A percentile compares a stretch with the other conserved stretches of the same genome.
Evolutionary conservation across 2,888 invertebrate genomes (phyloP).

Genomic region (Hylaea fasciaria): DNA sequence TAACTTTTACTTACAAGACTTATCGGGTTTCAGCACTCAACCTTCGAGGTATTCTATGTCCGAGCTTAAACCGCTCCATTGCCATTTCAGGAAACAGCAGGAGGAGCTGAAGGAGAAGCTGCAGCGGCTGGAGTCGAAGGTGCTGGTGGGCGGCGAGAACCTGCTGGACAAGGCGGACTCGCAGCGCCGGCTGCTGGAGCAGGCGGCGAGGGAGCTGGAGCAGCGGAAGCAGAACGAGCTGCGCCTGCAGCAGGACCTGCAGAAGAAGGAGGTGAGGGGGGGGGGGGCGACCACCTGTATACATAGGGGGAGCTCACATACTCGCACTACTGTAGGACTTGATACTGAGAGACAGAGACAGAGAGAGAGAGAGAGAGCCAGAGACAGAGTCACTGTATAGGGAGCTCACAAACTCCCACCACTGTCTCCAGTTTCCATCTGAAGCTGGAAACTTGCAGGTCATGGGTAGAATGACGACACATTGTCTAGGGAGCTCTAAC

Average conservation of each 20-base stretch:
- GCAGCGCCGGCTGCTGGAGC: slow-evolving; percentile 95
- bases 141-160: slow-evolving; percentile 99
- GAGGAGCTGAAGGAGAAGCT: slow-evolving; percentile 93
- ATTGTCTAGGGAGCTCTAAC: not conserved
- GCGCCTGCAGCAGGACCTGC: slow-evolving; percentile 91
- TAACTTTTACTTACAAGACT: too few relatives aligned
- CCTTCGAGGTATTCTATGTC: too few relatives aligned
- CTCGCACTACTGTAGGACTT: too few relatives aligned
- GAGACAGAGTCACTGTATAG: too few relatives aligned
- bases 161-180: slow-evolving; percentile 98
- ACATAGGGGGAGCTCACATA: not conserved
- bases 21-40: too few relatives aligned
- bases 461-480: too few relatives aligned
- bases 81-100: slow-evolving; percentile 87
- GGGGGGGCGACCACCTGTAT: not conserved
- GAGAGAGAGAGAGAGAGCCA: too few relatives aligned
- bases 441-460: too few relatives aligned
- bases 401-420: too few relatives aligned
- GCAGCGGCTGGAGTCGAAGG: slow-evolving; percentile 95
- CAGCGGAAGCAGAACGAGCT: slow-evolving; percentile 91
- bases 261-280: slow-evolving; percentile 91
- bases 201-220: slow-evolving; percentile 93
- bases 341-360: too few relatives aligned
- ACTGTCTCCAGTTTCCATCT: too few relatives aligned
- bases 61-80: too few relatives aligned